Percentiles rank a stretch among this genome's conserved stretches.
Conservation (phyloP, 2,797 vertebrate genomes). For the Mormyrus hasselquistii region DNA sequence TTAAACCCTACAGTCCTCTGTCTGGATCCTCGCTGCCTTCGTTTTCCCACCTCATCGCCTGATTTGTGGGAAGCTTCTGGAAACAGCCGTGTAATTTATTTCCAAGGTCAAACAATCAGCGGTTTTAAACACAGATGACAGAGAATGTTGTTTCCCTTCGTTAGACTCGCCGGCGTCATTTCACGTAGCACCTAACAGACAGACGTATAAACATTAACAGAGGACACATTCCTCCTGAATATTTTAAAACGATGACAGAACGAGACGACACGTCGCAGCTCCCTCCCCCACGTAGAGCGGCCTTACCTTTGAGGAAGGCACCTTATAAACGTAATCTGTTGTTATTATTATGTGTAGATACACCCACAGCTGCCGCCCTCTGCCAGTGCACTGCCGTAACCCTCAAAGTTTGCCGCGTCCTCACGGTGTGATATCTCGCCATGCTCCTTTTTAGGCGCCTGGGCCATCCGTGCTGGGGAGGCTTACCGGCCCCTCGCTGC, state of each 20-base stretch:
- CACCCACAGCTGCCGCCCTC: neutral
- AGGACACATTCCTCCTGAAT: neutral
- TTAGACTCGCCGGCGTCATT: neutral
- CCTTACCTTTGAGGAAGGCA: neutral
- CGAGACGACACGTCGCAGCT: neutral
- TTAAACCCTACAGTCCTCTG: neutral
- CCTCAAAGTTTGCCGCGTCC: neutral
- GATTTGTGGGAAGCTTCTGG: neutral
- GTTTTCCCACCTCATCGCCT: neutral
- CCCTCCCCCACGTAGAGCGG: neutral
- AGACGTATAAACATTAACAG: neutral
- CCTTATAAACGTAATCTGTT: neutral
- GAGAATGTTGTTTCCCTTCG: neutral
- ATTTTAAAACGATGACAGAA: neutral
- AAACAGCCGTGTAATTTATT: neutral
- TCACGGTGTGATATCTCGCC: neutral
- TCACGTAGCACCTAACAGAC: neutral
- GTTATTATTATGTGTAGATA: neutral
- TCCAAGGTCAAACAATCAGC: neutral
- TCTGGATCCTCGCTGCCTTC: neutral
- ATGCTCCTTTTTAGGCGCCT: neutral
- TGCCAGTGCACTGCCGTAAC: neutral
- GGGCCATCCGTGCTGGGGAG: neutral
- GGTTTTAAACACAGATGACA: neutral
- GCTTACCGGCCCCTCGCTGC: neutral